Percentiles rank a stretch among this genome's conserved stretches.
Evolutionary conservation across 1,140 invertebrate species (phyloP).

Genomic region (Calosoma granatense): DNA sequence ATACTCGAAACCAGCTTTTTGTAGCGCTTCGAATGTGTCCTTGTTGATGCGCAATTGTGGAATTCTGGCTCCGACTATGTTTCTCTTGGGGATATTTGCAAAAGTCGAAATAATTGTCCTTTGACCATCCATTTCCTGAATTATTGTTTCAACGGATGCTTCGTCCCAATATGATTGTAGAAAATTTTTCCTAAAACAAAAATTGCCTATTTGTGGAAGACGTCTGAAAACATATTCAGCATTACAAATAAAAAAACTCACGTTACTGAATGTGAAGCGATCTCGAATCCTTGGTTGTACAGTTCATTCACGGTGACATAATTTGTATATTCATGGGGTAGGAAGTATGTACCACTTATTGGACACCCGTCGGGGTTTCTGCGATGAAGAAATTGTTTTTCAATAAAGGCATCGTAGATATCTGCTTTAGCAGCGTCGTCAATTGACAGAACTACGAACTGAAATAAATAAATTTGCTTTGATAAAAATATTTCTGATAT

Average conservation of each 20-base stretch:
- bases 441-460: conserved; percentile 57
- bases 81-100: conserved; percentile 23
- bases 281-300: conserved; percentile 54
- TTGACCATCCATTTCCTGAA: conserved; percentile 25
- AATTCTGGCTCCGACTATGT: conserved; percentile 22
- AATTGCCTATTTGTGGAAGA: no score
- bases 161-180: conserved; percentile 33
- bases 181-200: conserved; percentile 52
- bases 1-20: conserved; percentile 41
- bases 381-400: conserved; percentile 45
- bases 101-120: conserved; percentile 22
- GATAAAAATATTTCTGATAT: background rate
- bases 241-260: conserved; percentile 29
- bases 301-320: conserved; percentile 51
- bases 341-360: conserved; percentile 52
- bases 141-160: conserved; percentile 15
- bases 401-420: conserved; percentile 49
- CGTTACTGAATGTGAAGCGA: conserved; percentile 51
- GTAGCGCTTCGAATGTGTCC: conserved; percentile 41
- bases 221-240: conserved; percentile 15
- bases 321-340: conserved; percentile 60
- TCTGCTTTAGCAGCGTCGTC: conserved; percentile 55
- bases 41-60: conserved; percentile 29
- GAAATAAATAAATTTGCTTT: conserved; percentile 19
- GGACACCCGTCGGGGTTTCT: conserved; percentile 52